Base-by-base conservation (phyloP, 1,140 invertebrate species). In the Archegozetes longisetosus region DNA sequence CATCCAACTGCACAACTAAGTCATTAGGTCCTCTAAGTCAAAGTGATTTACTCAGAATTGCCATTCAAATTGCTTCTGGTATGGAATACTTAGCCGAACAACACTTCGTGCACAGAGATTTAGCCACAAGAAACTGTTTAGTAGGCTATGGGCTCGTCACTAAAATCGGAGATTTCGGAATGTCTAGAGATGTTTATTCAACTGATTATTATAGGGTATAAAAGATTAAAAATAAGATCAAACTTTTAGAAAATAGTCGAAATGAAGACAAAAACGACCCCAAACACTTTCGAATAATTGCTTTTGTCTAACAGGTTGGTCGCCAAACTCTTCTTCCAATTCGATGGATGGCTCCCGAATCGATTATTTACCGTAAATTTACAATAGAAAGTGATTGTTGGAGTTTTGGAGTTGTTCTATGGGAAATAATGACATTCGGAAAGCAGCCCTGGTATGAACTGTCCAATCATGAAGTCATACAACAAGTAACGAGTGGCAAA, bases 11-110 rank as follows among this genome's bases (percentile, higher is more conserved):
- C 1, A n/a, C 25, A 60, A 4, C 2, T 3, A n/a, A 12, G 51
- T 32, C 3, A 53, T 40, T 29, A 14, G 54, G 2, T 29, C 28
- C 53, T n/a, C 54, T 60, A 12, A 14, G 32, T 9, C n/a, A 57
- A 23, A 24, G 2, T 26, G 62, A 63, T 47, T 40, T 63, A 46
- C 28, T 63, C 0, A 53, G 76, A 77, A 68, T 86, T 73, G 79
- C 84, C 2, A 72, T 80, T 22, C 84, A 90, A 70, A 84, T 90
- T 62, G 84, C 86, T 3, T 79, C 80, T 82, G 88, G 88, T 22
- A 93, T 94, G 88, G 80, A 86, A 51, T 91, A 92, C 72, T 76
- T 94, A 57, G 83, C 83, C 6, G 20, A 13, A 25, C 55, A 62
- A 32, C 61, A 50, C 81, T 83, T 52, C 82, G 87, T 94, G 17